Base-by-base conservation (phyloP, 2,888 invertebrate genomes). In the Plutella xylostella region DNA sequence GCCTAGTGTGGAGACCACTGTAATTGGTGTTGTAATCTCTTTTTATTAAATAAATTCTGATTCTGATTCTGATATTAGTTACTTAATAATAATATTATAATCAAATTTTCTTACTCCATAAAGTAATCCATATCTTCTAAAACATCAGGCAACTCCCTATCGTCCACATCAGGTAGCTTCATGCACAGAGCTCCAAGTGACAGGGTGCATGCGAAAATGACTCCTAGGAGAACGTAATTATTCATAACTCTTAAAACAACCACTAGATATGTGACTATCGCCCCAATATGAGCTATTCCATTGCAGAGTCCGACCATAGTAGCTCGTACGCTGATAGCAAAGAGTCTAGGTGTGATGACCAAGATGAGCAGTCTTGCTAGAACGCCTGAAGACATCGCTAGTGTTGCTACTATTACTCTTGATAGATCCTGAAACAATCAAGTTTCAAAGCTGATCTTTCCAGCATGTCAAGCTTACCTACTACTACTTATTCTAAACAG, bases 101-200 rank as follows among this genome's bases (percentile, higher is more conserved):
- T n/a, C n/a, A n/a, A n/a, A n/a, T n/a, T n/a, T n/a, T 54, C 68
- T 61, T 58, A 82, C 80, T 79, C 79, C 21, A 68, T 68, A 58
- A 71, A 82, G 54, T 76, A 78, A 56, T 80, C 80, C 82, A 80
- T 80, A 50, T 82, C 80, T 42, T 64, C 66, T 39, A 78, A 55
- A 19, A 74, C 55, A 54, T 82, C 80, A 0, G 80, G 80, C 37
- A 80, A 48, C 54, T 82, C 80, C 51, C 80, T 63, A n/a, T 60
- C 57, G 52, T 80, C 80, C 1, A 78, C 69, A 50, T 78, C 65
- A 7, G 73, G 70, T 9, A 79, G 52, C 1, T 68, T 39, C 40
- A 65, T 63, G 37, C 72, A 70, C 31, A 76, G 43, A 9, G 59
- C 57, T 22, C 53, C 51, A 15, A 75, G 47, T 3, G 57, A 47